phyloP scores from a whole-genome alignment of 2,888 invertebrate species.

The Monopis laevigella region DNA sequence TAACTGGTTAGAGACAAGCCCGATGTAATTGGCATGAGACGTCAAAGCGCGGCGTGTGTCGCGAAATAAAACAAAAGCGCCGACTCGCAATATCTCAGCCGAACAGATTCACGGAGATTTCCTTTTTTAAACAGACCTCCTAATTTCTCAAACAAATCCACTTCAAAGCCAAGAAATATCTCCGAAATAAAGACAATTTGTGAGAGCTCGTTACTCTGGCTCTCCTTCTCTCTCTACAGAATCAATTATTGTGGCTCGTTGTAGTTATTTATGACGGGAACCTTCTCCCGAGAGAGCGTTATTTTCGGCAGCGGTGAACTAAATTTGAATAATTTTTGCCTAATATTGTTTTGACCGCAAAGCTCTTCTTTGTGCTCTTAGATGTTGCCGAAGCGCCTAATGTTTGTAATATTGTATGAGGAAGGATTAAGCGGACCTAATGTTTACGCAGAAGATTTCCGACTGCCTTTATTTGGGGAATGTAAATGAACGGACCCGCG shows the following conservation, averaged over 20 bases:
- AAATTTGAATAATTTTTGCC: neutral
- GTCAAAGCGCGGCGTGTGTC: too few species aligned
- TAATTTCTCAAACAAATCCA: constrained; percentile 12
- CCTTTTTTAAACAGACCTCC: constrained; percentile 10
- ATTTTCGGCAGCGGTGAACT: neutral
- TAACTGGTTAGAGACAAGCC: neutral
- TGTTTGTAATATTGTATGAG: too few species aligned
- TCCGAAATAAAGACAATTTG: constrained; percentile 10
- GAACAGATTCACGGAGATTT: constrained; percentile 2
- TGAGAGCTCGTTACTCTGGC: neutral
- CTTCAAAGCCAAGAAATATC: constrained; percentile 11
- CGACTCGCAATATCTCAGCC: constrained; percentile 7
- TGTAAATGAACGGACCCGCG: too few species aligned
- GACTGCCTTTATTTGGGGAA: too few species aligned
- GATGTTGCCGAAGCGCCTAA: neutral
- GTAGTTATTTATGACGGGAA: neutral
- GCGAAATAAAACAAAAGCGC: too few species aligned
- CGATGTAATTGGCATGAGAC: neutral
- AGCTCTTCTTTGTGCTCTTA: neutral
- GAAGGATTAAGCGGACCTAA: too few species aligned
- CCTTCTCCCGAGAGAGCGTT: neutral
- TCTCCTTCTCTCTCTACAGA: neutral
- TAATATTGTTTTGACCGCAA: neutral
- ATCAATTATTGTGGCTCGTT: neutral
- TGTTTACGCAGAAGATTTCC: too few species aligned